Percentiles rank a stretch among this genome's conserved stretches.
Evolutionary conservation across 1,140 invertebrate genomes (phyloP).

Genomic region (Drosophila rhopaloa): DNA sequence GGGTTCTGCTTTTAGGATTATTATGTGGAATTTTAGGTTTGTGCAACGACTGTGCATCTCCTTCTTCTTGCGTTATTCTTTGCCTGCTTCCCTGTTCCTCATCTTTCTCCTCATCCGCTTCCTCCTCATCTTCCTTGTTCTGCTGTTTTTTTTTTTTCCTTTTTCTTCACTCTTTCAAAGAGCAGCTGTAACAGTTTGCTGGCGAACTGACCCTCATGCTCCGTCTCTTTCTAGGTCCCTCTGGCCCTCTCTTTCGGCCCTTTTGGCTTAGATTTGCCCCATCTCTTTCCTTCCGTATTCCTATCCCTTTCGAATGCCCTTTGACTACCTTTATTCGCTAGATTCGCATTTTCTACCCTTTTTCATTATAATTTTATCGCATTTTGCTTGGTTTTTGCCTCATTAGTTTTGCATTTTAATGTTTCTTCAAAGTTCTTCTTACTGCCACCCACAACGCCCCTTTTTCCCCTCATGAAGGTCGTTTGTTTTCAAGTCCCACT

Average conservation of each 20-base stretch:
- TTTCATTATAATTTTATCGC: constrained; percentile 25
- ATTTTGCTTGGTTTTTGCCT: constrained; percentile 4
- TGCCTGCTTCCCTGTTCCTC: constrained; percentile 14
- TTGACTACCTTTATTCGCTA: constrained; percentile 18
- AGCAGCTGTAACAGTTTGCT: constrained; percentile 50
- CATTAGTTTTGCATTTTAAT: constrained; percentile 12
- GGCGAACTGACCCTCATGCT: constrained; percentile 26
- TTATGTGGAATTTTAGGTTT: constrained; percentile 2
- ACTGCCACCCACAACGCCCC: neutral
- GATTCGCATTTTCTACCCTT: constrained; percentile 21
- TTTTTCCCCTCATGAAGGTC: constrained; percentile 14
- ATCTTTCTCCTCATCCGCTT: neutral
- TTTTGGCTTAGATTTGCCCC: constrained; percentile 16
- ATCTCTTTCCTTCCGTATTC: constrained; percentile 4
- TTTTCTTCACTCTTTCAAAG: constrained; percentile 9
- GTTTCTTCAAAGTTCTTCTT: neutral
- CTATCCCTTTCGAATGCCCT: constrained; percentile 9
- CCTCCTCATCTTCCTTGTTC: neutral
- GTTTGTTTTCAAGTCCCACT: constrained; percentile 7
- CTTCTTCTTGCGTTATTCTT: neutral
- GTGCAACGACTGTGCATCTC: constrained; percentile 23
- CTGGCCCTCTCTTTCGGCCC: constrained; percentile 6
- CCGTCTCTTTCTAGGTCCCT: constrained; percentile 8
- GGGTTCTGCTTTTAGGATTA: neutral
- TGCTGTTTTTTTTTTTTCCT: constrained; percentile 26